A percentile compares a stretch with the other conserved stretches of the same genome.
Conservation (phyloP, 2,888 invertebrate genomes). For the Drosophila mulleri region DNA sequence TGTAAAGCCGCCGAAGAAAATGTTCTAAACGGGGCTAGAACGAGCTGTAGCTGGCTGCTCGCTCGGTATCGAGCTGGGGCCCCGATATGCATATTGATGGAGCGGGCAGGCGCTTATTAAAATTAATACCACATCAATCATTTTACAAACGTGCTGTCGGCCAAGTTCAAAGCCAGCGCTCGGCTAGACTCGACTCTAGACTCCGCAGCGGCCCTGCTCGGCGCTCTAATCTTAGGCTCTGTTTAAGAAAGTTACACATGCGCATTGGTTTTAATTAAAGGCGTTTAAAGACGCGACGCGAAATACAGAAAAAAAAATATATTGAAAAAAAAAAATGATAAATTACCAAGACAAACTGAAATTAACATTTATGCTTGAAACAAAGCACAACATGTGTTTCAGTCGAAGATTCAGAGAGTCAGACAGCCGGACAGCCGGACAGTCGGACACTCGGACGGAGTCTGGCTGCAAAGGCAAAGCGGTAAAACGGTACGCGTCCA, state of each 20-base stretch:
- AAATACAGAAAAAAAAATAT: constrained; percentile 23
- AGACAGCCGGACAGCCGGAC: background rate
- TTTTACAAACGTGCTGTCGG: constrained; percentile 82
- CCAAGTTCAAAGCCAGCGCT: constrained; percentile 81
- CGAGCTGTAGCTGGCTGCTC: constrained; percentile 5
- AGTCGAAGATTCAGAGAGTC: constrained; percentile 12
- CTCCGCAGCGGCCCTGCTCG: constrained; percentile 25
- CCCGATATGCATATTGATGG: constrained; percentile 57
- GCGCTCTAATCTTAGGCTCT: constrained; percentile 36
- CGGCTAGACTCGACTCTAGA: constrained; percentile 39
- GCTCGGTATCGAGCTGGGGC: constrained; percentile 1
- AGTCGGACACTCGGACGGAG: background rate
- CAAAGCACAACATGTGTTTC: constrained; percentile 56
- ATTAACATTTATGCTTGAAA: constrained; percentile 72
- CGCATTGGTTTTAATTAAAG: constrained; percentile 82
- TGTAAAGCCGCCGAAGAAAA: constrained; percentile 50
- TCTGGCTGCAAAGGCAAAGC: constrained; percentile 10
- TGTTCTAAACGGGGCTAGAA: constrained; percentile 31
- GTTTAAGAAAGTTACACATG: constrained; percentile 81
- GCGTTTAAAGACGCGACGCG: constrained; percentile 72
- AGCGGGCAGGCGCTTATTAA: constrained; percentile 72
- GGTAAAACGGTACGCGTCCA: constrained; percentile 27
- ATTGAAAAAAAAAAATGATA: constrained; percentile 62
- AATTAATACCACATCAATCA: constrained; percentile 85
- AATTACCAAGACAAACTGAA: constrained; percentile 78